phyloP scores from a whole-genome alignment of 2,797 vertebrate genomes.

The Anomalospiza imberbis region DNA sequence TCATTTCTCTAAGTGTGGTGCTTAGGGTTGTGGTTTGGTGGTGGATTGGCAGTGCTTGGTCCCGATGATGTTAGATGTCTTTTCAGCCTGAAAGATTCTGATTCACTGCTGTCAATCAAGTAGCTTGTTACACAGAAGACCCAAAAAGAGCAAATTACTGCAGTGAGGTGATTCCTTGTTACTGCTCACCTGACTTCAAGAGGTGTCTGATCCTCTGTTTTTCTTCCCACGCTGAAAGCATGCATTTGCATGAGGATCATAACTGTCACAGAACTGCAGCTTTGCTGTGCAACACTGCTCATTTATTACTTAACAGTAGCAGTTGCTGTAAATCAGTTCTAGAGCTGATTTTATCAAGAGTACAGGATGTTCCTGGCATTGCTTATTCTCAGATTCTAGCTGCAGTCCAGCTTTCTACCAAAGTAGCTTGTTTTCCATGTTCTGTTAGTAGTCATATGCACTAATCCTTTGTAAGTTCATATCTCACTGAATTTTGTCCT shows the following conservation, averaged over 20 bases:
- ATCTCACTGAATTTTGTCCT: neutral
- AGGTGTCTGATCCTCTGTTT: neutral
- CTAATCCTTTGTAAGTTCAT: neutral
- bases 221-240: neutral
- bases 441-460: neutral
- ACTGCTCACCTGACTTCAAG: neutral
- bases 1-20: neutral
- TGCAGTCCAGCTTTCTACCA: neutral
- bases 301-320: slow-evolving; percentile 27
- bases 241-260: neutral
- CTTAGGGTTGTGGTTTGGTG: neutral
- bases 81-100: neutral
- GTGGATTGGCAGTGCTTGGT: neutral
- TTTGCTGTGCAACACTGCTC: neutral
- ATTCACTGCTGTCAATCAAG: neutral
- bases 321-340: slow-evolving; percentile 24
- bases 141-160: neutral
- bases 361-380: slow-evolving; percentile 33
- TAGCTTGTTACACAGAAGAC: neutral
- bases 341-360: slow-evolving; percentile 12
- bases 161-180: neutral
- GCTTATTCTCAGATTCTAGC: neutral
- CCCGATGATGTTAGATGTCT: neutral
- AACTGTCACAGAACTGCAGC: neutral
- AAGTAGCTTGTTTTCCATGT: neutral